A percentile compares a stretch with the other conserved stretches of the same genome.
phyloP scores from a whole-genome alignment of 2,888 invertebrate genomes.

The Meloe dianella region DNA sequence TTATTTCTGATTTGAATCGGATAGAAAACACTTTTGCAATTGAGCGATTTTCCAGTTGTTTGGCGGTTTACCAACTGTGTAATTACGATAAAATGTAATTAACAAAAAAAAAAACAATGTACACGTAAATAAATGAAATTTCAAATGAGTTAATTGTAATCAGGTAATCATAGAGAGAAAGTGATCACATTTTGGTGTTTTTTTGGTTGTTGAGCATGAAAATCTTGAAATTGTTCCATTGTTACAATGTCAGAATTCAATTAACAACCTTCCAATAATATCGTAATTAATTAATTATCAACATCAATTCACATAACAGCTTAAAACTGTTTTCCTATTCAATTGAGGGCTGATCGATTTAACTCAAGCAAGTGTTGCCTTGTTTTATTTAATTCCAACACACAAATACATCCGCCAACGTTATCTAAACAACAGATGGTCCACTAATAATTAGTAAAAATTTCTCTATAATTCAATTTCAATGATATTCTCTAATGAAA shows the following conservation, averaged over 20 bases:
- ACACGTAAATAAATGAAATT: neutral
- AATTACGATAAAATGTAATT: neutral
- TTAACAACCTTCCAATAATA: too few species aligned
- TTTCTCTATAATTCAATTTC: neutral
- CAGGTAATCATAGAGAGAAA: neutral
- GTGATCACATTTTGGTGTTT: neutral
- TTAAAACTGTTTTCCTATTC: too few species aligned
- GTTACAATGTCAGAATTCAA: too few species aligned
- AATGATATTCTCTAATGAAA: too few species aligned
- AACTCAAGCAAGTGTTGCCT: too few species aligned
- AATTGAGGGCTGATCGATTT: too few species aligned
- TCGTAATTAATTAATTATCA: too few species aligned
- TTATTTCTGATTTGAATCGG: neutral
- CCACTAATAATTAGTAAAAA: too few species aligned
- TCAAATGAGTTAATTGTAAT: neutral
- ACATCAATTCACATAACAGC: too few species aligned
- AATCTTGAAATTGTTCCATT: neutral
- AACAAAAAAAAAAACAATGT: neutral
- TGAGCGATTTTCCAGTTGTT: neutral
- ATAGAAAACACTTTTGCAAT: neutral
- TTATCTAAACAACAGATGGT: too few species aligned
- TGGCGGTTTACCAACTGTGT: neutral
- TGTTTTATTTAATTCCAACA: too few species aligned
- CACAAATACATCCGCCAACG: too few species aligned
- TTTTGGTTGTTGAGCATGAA: neutral